Evolutionary conservation across 2,797 vertebrate genomes (phyloP), one percentile per base, ranked within the genome.

Genomic region (Sebastes iracundus): DNA sequence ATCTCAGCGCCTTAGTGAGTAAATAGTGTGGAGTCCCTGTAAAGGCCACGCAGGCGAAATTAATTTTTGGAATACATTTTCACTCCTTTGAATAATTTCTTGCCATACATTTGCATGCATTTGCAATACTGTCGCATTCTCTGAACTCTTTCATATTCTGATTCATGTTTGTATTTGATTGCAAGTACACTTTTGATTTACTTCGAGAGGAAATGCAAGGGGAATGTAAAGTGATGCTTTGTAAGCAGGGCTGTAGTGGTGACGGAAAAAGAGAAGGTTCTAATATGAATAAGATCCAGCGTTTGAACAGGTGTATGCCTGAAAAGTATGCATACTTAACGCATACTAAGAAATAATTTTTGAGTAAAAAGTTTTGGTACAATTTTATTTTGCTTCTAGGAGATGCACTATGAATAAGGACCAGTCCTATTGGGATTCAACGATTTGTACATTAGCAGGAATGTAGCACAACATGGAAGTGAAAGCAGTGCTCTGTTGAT

Each of bases 91-190:
- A 80, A 70, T 75, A 68, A 74, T 28, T 52, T 18, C 14, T 12
- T 72, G 5, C 7, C n/a, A 18, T 20, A 55, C 6, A 58, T 83
- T 79, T 75, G 18, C 60, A 81, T 56, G 11, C 64, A 60, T 75
- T 75, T 78, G 33, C 23, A 58, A 30, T n/a, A 46, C 28, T 16
- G 6, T 61, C n/a, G 27, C 4, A 28, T 53, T 46, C 23, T 53
- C 6, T 18, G 16, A 11, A 13, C 13, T 6, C 9, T 72, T 33
- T 72, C 32, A 42, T 63, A 42, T 61, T 63, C 28, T 61, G 35
- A 38, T 52, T 27, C 14, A 56, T 68, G 27, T 35, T 60, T 76
- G 14, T 18, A 22, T 73, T 80, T 10, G 10, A 59, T 32, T 42
- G 4, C 22, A 46, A 63, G 1, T 55, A 7, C 12, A 20, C 2